Conservation (phyloP, 92 coral and sea anemone species). For the Paragorgia papillata region DNA sequence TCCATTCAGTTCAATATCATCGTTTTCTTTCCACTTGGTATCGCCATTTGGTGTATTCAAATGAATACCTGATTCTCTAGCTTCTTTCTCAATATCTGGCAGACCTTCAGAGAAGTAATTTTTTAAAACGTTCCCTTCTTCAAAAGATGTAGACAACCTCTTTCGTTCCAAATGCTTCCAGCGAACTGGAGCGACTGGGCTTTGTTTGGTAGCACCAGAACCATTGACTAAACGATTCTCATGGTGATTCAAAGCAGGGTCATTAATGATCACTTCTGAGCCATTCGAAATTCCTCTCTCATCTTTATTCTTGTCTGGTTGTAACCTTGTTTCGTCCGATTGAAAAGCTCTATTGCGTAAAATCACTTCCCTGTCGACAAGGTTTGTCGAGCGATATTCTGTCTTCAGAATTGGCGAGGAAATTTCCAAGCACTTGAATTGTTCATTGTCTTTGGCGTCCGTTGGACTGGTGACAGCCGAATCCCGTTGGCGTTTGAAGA, state of each 20-base stretch:
- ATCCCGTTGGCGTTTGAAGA: constrained; percentile 18
- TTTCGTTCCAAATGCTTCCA: constrained; percentile 25
- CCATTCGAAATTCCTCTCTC: too few relatives aligned
- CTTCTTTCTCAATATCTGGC: neutral
- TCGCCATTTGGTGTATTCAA: too few relatives aligned
- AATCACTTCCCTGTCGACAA: constrained; percentile 35
- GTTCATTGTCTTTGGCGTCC: neutral
- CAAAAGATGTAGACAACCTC: constrained; percentile 1
- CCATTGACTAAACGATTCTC: too few relatives aligned
- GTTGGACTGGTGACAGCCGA: neutral
- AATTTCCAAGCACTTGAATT: constrained; percentile 8
- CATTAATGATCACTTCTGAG: too few relatives aligned
- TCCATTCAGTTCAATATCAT: too few relatives aligned
- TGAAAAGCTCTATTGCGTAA: constrained; percentile 14
- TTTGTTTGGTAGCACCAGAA: too few relatives aligned
- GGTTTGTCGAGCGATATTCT: constrained; percentile 16
- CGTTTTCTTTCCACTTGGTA: too few relatives aligned
- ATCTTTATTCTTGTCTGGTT: neutral
- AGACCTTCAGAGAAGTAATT: neutral
- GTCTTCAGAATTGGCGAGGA: constrained; percentile 28
- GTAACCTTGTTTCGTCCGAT: neutral
- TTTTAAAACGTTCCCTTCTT: neutral
- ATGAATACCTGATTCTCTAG: too few relatives aligned
- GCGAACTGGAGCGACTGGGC: constrained; percentile 27
- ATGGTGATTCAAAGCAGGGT: neutral